Conservation (phyloP, 2,797 vertebrate species). For the Dromococcyx pavoninus region DNA sequence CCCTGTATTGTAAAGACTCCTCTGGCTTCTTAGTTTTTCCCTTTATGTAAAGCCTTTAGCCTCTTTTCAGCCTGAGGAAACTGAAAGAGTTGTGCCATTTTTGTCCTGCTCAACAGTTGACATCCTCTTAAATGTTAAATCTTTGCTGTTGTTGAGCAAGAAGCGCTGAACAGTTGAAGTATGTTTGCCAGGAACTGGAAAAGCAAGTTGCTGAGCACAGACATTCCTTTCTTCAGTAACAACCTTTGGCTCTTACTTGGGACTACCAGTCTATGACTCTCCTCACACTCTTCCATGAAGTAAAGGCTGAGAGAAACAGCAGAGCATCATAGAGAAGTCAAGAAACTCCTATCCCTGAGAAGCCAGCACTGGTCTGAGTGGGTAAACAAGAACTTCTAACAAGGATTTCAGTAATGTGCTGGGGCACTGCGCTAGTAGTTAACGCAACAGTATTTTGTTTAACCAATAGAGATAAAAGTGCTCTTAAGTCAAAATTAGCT, state of each 20-base stretch:
- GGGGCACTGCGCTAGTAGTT: neutral
- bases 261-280: neutral
- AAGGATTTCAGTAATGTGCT: neutral
- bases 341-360: neutral
- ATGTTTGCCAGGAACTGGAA: neutral
- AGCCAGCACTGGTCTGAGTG: neutral
- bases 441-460: neutral
- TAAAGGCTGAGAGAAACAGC: neutral
- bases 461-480: neutral
- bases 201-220: neutral
- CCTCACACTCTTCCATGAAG: neutral
- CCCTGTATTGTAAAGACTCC: neutral
- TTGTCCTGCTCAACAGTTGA: neutral
- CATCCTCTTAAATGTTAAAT: neutral
- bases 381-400: neutral
- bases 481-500: neutral
- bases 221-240: neutral
- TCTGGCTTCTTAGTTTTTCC: neutral
- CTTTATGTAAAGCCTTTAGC: neutral
- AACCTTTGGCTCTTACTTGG: neutral
- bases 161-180: neutral
- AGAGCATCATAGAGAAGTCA: neutral
- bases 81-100: neutral
- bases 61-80: neutral
- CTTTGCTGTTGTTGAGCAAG: neutral